Percentiles rank a stretch among this genome's conserved stretches.
Conservation (phyloP, 2,888 invertebrate genomes). For the Cerastoderma edule region DNA sequence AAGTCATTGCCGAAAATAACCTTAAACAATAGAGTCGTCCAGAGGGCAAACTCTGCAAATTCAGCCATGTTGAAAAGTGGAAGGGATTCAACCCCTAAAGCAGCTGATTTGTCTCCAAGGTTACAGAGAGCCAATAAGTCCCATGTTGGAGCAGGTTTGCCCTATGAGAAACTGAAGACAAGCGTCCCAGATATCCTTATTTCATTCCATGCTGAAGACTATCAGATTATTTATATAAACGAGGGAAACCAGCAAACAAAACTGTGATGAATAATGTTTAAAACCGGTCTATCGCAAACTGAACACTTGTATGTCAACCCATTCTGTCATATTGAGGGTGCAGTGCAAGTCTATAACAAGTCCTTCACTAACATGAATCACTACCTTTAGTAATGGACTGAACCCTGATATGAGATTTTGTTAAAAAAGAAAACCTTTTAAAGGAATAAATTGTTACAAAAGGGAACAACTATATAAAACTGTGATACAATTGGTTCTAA, state of each 20-base stretch:
- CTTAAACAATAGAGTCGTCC: too few species aligned
- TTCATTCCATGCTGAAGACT: conserved; percentile 57
- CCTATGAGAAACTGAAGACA: conserved; percentile 50
- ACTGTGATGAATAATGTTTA: conserved; percentile 44
- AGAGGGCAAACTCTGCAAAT: conserved; percentile 13
- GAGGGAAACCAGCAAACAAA: conserved; percentile 64
- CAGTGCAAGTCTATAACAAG: background rate
- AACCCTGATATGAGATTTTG: too few species aligned
- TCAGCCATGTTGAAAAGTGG: background rate
- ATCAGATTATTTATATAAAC: conserved; percentile 64
- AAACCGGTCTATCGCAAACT: background rate
- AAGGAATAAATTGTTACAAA: too few species aligned
- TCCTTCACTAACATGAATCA: too few species aligned
- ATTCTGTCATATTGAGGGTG: background rate
- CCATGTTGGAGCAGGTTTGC: conserved; percentile 42
- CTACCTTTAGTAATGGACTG: too few species aligned
- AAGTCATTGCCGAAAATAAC: conserved; percentile 8
- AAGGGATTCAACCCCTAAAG: background rate
- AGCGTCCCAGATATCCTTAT: conserved; percentile 53
- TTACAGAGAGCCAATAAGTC: conserved; percentile 1
- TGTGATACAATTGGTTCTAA: too few species aligned
- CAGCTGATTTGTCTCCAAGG: conserved; percentile 11
- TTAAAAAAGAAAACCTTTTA: too few species aligned
- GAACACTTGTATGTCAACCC: background rate
- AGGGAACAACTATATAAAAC: too few species aligned